Conservation (phyloP, 2,888 invertebrate species). For the Argyra leucocephala region DNA sequence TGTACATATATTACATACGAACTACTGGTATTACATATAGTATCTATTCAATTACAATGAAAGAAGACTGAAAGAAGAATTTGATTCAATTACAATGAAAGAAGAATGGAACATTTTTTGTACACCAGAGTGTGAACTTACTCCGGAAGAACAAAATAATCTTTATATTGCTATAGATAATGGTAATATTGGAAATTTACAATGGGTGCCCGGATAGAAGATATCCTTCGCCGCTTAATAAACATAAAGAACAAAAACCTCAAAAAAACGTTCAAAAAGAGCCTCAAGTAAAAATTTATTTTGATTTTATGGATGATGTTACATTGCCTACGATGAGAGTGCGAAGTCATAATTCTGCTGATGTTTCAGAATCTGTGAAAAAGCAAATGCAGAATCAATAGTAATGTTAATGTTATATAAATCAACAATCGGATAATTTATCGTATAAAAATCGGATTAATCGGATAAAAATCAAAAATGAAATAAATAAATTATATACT, state of each 20-base stretch:
- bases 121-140: conserved; percentile 46
- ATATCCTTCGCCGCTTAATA: conserved; percentile 59
- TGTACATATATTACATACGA: too few species aligned
- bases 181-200: conserved; percentile 56
- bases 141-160: conserved; percentile 58
- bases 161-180: conserved; percentile 63
- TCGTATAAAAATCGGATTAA: too few species aligned
- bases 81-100: too few species aligned
- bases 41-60: too few species aligned
- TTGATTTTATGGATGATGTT: conserved; percentile 80
- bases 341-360: conserved; percentile 69
- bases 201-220: conserved; percentile 74
- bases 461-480: too few species aligned
- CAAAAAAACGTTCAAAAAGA: conserved; percentile 47
- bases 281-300: conserved; percentile 53
- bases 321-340: conserved; percentile 63
- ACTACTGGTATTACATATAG: too few species aligned
- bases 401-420: too few species aligned
- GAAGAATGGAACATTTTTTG: conserved; percentile 35
- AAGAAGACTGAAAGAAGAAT: too few species aligned
- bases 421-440: too few species aligned
- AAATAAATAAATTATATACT: too few species aligned
- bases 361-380: conserved; percentile 75
- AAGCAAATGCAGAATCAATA: conserved; percentile 47
- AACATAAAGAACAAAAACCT: conserved; percentile 40